Base-by-base conservation (phyloP, 2,888 invertebrate genomes). In the Epinotia bilunana region DNA sequence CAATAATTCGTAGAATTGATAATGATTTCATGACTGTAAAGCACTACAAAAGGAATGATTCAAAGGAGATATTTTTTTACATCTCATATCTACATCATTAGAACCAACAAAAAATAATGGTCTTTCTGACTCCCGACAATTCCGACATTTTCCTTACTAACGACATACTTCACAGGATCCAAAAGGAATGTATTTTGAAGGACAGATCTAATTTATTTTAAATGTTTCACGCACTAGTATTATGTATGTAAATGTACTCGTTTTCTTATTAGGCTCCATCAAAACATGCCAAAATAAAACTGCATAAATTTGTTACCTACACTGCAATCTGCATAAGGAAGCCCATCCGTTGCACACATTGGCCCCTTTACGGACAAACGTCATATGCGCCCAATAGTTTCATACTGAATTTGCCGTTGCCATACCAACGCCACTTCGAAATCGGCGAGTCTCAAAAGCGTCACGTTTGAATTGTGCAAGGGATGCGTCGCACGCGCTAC, bases 371-470 rank as follows among this genome's bases (percentile, higher is more conserved):
- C 23, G 12, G 23, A 9, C 18, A 20, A 68, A 68, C 23, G 68
- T 46, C 46, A n/a, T 60, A 69, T 23, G 46, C 2, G 4, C 58
- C 23, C n/a, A 28, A 28, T 43, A 46, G 5, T 13, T 12, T 12
- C 23, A 60, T 58, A 69, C 60, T n/a, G 46, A 23, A 46, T 60
- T 12, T 61, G 49, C 5, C 70, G 12, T 71, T 71, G 33, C 28
- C 65, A 65, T 65, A 53, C 28, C 49, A 69, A 43, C n/a, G 43
- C 55, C 71, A 62, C 61, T 75, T 72, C 13, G 79, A 84, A 83
- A 87, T 87, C 87, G 88, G 87, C 85, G 79, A 82, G 83, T 86
- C 84, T 84, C 85, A 86, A 88, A 87, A 82, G 82, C 81, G 76
- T 82, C 86, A 85, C 86, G 86, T 87, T 81, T 81, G 81, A 82